Evolutionary conservation across 2,113 vertebrate species (phyloP).

Genomic region (Rhinogobius similis): DNA sequence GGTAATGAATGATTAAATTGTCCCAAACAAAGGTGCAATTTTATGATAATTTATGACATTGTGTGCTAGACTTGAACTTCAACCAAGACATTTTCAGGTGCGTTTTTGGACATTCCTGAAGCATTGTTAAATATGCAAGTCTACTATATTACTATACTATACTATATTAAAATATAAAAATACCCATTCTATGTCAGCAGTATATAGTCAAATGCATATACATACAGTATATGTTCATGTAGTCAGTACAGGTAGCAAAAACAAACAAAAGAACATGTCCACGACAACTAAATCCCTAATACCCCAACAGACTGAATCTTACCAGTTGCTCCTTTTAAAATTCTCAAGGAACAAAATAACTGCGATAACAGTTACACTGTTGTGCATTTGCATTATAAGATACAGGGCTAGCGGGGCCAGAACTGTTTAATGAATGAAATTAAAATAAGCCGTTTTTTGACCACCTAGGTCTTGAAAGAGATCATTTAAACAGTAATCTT

Average conservation of each 20-base stretch:
- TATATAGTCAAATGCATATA: too few species aligned
- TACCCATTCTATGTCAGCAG: too few species aligned
- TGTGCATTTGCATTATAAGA: slow-evolving; percentile 40
- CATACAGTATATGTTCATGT: too few species aligned
- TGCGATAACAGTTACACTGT: slow-evolving; percentile 31
- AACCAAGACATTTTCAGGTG: too few species aligned
- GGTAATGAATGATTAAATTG: neutral
- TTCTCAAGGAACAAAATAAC: slow-evolving; percentile 55
- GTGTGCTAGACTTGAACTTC: neutral
- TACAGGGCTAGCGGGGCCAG: slow-evolving; percentile 36
- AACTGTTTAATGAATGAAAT: slow-evolving; percentile 29
- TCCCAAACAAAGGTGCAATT: too few species aligned
- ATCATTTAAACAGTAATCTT: slow-evolving; percentile 28
- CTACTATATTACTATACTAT: too few species aligned
- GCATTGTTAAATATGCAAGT: too few species aligned
- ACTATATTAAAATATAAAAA: too few species aligned
- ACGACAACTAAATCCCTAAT: slow-evolving; percentile 20
- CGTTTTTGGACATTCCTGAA: too few species aligned
- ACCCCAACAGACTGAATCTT: slow-evolving; percentile 53
- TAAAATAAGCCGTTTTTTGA: slow-evolving; percentile 22
- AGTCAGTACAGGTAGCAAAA: too few species aligned
- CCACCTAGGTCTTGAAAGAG: slow-evolving; percentile 35
- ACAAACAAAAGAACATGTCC: too few species aligned
- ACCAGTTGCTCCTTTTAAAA: slow-evolving; percentile 49
- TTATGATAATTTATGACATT: too few species aligned